These are phyloP conservation scores for Trilocha varians DNA, from an alignment of 2,888 invertebrate genomes.

Conservation along the genomic window DNA sequence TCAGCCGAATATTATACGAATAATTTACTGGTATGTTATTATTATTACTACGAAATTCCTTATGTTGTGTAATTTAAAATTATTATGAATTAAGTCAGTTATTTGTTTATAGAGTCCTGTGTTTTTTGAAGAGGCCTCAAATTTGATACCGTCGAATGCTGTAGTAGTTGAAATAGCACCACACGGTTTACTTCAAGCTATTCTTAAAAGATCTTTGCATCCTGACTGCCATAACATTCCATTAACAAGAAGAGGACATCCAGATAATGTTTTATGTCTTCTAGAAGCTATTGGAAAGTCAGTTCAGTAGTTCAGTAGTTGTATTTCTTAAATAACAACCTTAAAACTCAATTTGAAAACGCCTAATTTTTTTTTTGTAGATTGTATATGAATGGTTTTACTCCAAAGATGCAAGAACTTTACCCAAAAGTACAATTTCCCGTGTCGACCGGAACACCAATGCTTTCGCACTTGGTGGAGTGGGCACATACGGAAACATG, in stretches of 20 bases:
- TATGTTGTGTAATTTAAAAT: neutral
- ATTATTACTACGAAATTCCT: too few species aligned
- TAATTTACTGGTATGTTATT: constrained; percentile 77
- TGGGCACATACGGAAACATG: constrained; percentile 79
- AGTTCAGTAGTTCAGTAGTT: constrained; percentile 14
- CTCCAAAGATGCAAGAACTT: constrained; percentile 78
- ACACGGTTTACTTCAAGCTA: too few species aligned
- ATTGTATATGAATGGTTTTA: constrained; percentile 81
- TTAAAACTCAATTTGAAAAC: constrained; percentile 4
- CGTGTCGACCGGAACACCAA: constrained; percentile 88
- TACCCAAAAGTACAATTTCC: constrained; percentile 84
- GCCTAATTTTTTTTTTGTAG: too few species aligned
- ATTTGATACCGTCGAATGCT: constrained; percentile 79
- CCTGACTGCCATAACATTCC: constrained; percentile 77
- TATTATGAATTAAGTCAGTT: neutral
- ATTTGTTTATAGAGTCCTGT: constrained; percentile 59
- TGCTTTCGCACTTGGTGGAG: too few species aligned
- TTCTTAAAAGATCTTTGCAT: constrained; percentile 78
- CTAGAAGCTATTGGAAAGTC: constrained; percentile 68
- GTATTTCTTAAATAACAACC: neutral
- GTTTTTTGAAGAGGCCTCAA: constrained; percentile 83
- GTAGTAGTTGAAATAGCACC: too few species aligned
- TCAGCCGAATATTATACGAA: constrained; percentile 85
- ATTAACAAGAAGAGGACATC: too few species aligned
- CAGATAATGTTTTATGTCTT: constrained; percentile 69